phyloP scores from a whole-genome alignment of 2,113 vertebrate genomes.

The Entelurus aequoreus region DNA sequence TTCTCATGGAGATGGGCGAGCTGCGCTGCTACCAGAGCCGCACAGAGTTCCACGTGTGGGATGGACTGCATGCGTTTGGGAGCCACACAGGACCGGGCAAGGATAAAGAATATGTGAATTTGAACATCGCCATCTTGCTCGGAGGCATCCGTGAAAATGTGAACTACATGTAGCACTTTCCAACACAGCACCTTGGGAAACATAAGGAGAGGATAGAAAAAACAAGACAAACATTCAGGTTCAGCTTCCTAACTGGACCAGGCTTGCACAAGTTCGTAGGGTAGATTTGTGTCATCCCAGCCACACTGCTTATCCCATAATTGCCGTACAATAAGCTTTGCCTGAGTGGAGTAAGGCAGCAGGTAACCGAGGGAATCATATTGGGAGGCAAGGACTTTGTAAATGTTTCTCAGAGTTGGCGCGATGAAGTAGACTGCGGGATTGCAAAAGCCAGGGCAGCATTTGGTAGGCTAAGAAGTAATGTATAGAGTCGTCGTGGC shows the following conservation, averaged over 20 bases:
- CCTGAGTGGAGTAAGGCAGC: slow-evolving; percentile 10
- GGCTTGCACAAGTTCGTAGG: neutral
- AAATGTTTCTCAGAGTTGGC: slow-evolving; percentile 2
- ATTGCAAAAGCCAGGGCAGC: no score
- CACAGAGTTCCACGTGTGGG: slow-evolving; percentile 16
- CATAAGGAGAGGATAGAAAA: slow-evolving; percentile 13
- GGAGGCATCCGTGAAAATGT: slow-evolving; percentile 21
- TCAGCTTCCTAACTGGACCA: slow-evolving; percentile 19
- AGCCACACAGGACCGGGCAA: slow-evolving; percentile 15
- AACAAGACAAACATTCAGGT: neutral
- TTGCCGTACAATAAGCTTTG: slow-evolving; percentile 5
- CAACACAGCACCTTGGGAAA: neutral
- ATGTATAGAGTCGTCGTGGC: no score
- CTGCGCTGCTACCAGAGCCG: slow-evolving; percentile 6
- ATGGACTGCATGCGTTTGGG: slow-evolving; percentile 5
- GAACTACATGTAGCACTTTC: neutral
- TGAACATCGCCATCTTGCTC: slow-evolving; percentile 14
- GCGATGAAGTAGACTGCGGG: no score
- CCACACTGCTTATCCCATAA: slow-evolving; percentile 10
- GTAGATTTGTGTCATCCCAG: slow-evolving; percentile 9
- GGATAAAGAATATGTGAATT: slow-evolving; percentile 4
- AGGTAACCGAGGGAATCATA: slow-evolving; percentile 23
- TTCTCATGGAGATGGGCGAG: neutral
- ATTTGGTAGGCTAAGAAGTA: no score
- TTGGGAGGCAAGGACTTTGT: neutral